A percentile compares a stretch with the other conserved stretches of the same genome.
These are phyloP conservation scores for Hypomecis atomaria DNA, from an alignment of 2,888 invertebrate species.

Conservation along the genomic window DNA sequence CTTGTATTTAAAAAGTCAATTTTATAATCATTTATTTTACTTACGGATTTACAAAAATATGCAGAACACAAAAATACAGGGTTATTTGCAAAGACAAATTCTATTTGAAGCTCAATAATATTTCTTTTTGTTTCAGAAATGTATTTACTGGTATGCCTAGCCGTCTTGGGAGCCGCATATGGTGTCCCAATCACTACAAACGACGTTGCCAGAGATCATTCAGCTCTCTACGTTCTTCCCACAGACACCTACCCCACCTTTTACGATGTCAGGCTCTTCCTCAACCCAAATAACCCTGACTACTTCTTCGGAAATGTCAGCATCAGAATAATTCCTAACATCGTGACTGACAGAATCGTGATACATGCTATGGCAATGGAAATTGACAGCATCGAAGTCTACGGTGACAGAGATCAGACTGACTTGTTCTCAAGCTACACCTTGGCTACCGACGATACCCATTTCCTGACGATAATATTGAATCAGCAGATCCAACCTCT, in stretches of 20 bases:
- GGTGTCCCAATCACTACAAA: slow-evolving; percentile 51
- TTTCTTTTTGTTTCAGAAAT: slow-evolving; percentile 63
- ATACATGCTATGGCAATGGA: slow-evolving; percentile 78
- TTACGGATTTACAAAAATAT: too few relatives aligned
- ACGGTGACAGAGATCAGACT: slow-evolving; percentile 41
- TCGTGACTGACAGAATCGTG: slow-evolving; percentile 60
- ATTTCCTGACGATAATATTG: slow-evolving; percentile 80
- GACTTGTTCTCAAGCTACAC: slow-evolving; percentile 50
- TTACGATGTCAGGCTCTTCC: slow-evolving; percentile 79
- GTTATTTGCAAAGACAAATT: background rate
- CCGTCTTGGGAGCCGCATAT: slow-evolving; percentile 58
- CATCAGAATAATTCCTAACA: slow-evolving; percentile 65
- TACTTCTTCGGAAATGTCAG: slow-evolving; percentile 75
- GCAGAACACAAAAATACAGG: too few relatives aligned
- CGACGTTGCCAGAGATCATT: slow-evolving; percentile 39
- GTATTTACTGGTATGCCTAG: slow-evolving; percentile 65
- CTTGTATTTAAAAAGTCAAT: too few relatives aligned
- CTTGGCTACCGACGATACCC: slow-evolving; percentile 65
- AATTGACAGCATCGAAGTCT: slow-evolving; percentile 56
- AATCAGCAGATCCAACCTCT: slow-evolving; percentile 56
- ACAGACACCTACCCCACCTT: slow-evolving; percentile 76
- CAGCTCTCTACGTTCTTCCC: slow-evolving; percentile 80
- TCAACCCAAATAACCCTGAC: slow-evolving; percentile 70
- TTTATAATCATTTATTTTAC: too few relatives aligned
- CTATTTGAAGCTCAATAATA: background rate